Evolutionary conservation across 23 tunicate genomes (phyloP), one percentile per base, ranked within the genome.

Genomic region (Trididemnum clinides): DNA sequence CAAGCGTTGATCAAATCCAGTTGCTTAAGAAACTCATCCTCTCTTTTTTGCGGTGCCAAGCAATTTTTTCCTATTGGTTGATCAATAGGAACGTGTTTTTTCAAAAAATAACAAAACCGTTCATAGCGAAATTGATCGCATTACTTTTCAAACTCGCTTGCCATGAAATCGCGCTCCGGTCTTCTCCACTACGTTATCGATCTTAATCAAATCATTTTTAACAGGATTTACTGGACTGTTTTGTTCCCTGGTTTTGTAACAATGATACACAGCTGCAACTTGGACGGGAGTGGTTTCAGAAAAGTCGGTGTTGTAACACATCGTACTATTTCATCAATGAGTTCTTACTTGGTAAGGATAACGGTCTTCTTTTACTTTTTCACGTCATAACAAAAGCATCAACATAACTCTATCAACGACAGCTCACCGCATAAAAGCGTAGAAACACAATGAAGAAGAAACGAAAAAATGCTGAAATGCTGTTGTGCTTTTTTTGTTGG

Each of bases 171-270:
- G n/a, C n/a, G n/a, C n/a, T n/a, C n/a, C n/a, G n/a, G n/a, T n/a
- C n/a, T n/a, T n/a, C n/a, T n/a, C n/a, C n/a, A n/a, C n/a, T n/a
- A n/a, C n/a, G n/a, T n/a, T n/a, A n/a, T n/a, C n/a, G n/a, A n/a
- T n/a, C n/a, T n/a, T n/a, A n/a, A n/a, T n/a, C n/a, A 44, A 44
- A 44, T 15, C 10, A 44, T 15, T 44, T 44, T 15, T 59, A 31
- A 39, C 50, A 90, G 98, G 64, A n/a, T 95, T 23, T 95, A 90
- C 82, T 95, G 98, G 98, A 77, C 98, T 0, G 54, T 39, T 3
- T 91, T 90, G 38, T 86, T 95, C 50, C 88, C 98, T 15, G 98
- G 94, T 25, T 74, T 64, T 39, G 88, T 89, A 7, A 83, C 91
- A 6, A 39, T 81, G 73, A 63, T 95, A n/a, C 38, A 82, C 82